Percentiles rank a stretch among this genome's conserved stretches.
Evolutionary conservation across 2,888 invertebrate species (phyloP).

Genomic region (Volucella zonaria): DNA sequence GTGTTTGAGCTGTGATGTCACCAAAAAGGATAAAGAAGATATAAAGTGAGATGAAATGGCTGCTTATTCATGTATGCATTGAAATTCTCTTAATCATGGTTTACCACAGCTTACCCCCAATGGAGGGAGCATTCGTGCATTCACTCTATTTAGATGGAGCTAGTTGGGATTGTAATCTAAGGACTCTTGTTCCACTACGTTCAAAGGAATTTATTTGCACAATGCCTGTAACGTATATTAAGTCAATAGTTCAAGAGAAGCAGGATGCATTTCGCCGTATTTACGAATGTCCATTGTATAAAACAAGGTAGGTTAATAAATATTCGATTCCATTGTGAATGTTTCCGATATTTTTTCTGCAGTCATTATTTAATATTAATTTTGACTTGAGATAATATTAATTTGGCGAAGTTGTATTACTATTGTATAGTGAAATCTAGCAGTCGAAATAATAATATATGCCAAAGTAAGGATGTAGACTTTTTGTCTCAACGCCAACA

Average conservation of each 20-base stretch:
- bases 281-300: constrained; percentile 97
- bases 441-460: too few species aligned
- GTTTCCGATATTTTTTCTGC: background rate
- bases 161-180: constrained; percentile 92
- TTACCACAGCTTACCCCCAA: constrained; percentile 87
- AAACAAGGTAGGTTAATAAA: constrained; percentile 86
- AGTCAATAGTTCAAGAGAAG: constrained; percentile 95
- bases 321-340: background rate
- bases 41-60: constrained; percentile 85
- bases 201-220: constrained; percentile 95
- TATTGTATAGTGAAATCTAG: too few species aligned
- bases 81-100: constrained; percentile 1
- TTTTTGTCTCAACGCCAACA: too few species aligned
- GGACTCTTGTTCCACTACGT: constrained; percentile 92
- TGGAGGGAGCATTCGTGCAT: constrained; percentile 95
- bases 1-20: constrained; percentile 97
- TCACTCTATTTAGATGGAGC: constrained; percentile 97
- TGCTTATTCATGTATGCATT: background rate
- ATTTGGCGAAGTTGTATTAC: background rate
- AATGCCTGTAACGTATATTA: constrained; percentile 95
- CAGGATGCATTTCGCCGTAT: constrained; percentile 90
- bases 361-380: background rate
- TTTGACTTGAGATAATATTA: background rate
- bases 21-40: constrained; percentile 93
- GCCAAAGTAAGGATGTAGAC: too few species aligned